Evolutionary conservation across 2,797 vertebrate genomes (phyloP), one percentile per base, ranked within the genome.

Genomic region (Dicrostonyx torquatus): DNA sequence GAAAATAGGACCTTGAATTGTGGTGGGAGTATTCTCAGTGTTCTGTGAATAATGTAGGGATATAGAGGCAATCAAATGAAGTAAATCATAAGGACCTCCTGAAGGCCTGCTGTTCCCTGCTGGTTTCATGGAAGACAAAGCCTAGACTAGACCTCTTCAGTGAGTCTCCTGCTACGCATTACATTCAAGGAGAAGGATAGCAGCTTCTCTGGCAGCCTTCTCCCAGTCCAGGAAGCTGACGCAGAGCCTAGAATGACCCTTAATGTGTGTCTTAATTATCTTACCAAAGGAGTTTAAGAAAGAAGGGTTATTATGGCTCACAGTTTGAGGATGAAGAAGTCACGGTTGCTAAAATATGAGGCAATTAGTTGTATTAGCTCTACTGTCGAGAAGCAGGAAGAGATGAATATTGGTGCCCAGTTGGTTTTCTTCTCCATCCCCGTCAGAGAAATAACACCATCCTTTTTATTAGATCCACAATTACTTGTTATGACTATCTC

Each of bases 71-170:
- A 40, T 53, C n/a, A 58, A 53, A n/a, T 31, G 40, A 20, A 92
- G 50, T 34, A 66, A n/a, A 66, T 26, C 40, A 24, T 53, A 22
- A 37, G 29, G 37, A 58, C 26, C 24, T n/a, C 10, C 20, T 82
- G 73, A 72, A 60, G 26, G 3, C 6, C 40, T 37, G 3, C 20
- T 29, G 1, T 64, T 3, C 13, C 37, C 13, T 43, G 14, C 22
- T n/a, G 31, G 24, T 70, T 22, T 55, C 55, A 22, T 1, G 6
- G 55, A 26, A 62, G 24, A 37, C 5, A 7, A 84, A 43, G 26
- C 0, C 37, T 70, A 77, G 8, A 22, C 7, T 10, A 34, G 29
- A 20, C 2, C 11, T 26, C 5, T 2, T 0, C 45, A 4, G 0
- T 7, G 15, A 13, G 40, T 53, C 37, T 34, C 1, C 17, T 64